Evolutionary conservation across 1,140 invertebrate species (phyloP).

Genomic region (Trichogramma pretiosum): DNA sequence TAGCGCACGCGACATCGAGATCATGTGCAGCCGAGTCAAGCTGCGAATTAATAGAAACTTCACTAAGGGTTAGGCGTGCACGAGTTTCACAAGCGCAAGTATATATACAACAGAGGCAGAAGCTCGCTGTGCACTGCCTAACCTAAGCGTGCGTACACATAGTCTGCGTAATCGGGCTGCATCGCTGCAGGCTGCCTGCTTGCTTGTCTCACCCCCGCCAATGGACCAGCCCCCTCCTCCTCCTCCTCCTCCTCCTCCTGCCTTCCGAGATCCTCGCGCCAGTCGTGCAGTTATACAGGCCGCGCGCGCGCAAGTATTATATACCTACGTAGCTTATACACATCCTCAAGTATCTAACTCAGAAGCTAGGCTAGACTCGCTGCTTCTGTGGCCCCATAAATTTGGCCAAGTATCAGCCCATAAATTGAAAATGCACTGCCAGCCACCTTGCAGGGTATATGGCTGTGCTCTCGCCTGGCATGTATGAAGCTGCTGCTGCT

Average conservation of each 20-base stretch:
- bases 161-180: too few species aligned
- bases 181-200: too few species aligned
- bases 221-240: not conserved
- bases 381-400: conserved; percentile 23
- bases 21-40: not conserved
- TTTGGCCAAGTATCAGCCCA: conserved; percentile 28
- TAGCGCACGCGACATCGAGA: not conserved
- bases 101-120: too few species aligned
- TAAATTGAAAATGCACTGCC: conserved; percentile 34
- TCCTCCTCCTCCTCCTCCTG: not conserved
- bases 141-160: too few species aligned
- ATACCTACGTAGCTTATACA: not conserved
- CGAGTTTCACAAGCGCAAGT: too few species aligned
- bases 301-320: not conserved
- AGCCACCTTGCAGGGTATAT: not conserved
- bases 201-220: not conserved
- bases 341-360: conserved; percentile 16
- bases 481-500: too few species aligned
- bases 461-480: not conserved
- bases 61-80: too few species aligned
- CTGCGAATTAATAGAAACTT: conserved; percentile 15
- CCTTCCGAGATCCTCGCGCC: too few species aligned
- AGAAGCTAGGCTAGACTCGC: conserved; percentile 11
- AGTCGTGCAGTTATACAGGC: too few species aligned
- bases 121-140: too few species aligned